Evolutionary conservation across 92 coral and sea anemone genomes (phyloP).

Genomic region (Desmophyllum pertusum): DNA sequence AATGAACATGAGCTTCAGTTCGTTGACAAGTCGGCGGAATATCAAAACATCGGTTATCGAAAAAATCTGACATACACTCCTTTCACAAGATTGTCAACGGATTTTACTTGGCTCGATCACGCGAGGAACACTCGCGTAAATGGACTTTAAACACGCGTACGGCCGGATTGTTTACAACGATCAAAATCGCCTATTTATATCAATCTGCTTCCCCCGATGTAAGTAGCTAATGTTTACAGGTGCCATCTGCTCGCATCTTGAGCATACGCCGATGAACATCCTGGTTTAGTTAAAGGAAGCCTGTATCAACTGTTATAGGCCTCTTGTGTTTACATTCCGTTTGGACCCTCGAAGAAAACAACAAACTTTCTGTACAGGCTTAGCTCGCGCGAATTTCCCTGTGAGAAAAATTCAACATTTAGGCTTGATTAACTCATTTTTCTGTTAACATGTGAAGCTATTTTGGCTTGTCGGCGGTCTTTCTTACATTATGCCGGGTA

Average conservation of each 20-base stretch:
- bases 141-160: background rate
- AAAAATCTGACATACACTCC: slow-evolving; percentile 22
- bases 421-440: slow-evolving; percentile 28
- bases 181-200: slow-evolving; percentile 18
- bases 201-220: slow-evolving; percentile 22
- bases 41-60: slow-evolving; percentile 39
- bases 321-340: slow-evolving; percentile 16
- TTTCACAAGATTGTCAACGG: slow-evolving; percentile 29
- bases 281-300: slow-evolving; percentile 41
- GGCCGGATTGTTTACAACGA: slow-evolving; percentile 20
- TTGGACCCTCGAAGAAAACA: background rate
- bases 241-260: slow-evolving; percentile 25
- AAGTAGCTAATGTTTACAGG: slow-evolving; percentile 45
- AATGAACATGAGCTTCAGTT: slow-evolving; percentile 15
- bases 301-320: slow-evolving; percentile 44
- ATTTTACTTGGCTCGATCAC: slow-evolving; percentile 14
- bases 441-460: slow-evolving; percentile 45
- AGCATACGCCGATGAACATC: slow-evolving; percentile 25
- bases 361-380: background rate
- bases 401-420: slow-evolving; percentile 11
- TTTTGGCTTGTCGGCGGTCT: slow-evolving; percentile 45
- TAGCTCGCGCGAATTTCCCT: slow-evolving; percentile 22
- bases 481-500: slow-evolving; percentile 36
- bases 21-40: slow-evolving; percentile 53
- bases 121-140: slow-evolving; percentile 34